Percentiles rank a stretch among this genome's conserved stretches.
Conservation (phyloP, 2,888 invertebrate species). For the Harpalus rubripes region DNA sequence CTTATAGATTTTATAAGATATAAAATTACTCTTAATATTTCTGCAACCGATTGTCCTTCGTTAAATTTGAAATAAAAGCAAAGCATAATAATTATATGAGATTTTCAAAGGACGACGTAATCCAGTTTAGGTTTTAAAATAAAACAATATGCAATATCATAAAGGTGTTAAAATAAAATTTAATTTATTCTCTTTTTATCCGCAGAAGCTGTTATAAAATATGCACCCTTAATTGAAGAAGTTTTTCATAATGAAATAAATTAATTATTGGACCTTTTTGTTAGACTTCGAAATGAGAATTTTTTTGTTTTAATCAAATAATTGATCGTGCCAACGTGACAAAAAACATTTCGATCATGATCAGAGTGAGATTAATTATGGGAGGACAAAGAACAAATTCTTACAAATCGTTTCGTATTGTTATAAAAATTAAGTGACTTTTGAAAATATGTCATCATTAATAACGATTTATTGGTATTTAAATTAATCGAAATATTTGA, state of each 20-base stretch:
- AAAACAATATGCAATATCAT: neutral
- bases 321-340: neutral
- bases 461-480: too few relatives aligned
- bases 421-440: too few relatives aligned
- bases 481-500: too few relatives aligned
- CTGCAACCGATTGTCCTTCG: neutral
- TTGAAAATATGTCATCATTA: too few relatives aligned
- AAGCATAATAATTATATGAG: slow-evolving; percentile 3
- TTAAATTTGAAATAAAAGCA: slow-evolving; percentile 20
- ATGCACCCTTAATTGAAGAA: neutral
- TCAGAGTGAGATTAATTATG: neutral
- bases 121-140: slow-evolving; percentile 12
- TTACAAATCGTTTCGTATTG: neutral
- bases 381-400: neutral
- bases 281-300: neutral
- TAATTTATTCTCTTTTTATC: slow-evolving; percentile 7
- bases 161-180: slow-evolving; percentile 30
- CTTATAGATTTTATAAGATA: neutral
- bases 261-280: neutral
- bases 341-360: neutral
- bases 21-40: neutral
- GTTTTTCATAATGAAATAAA: neutral
- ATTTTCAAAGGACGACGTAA: slow-evolving; percentile 19
- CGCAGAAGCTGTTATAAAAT: neutral
- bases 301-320: slow-evolving; percentile 16